Conservation (phyloP, 2,888 invertebrate species). For the Oconnorella tubifera region DNA sequence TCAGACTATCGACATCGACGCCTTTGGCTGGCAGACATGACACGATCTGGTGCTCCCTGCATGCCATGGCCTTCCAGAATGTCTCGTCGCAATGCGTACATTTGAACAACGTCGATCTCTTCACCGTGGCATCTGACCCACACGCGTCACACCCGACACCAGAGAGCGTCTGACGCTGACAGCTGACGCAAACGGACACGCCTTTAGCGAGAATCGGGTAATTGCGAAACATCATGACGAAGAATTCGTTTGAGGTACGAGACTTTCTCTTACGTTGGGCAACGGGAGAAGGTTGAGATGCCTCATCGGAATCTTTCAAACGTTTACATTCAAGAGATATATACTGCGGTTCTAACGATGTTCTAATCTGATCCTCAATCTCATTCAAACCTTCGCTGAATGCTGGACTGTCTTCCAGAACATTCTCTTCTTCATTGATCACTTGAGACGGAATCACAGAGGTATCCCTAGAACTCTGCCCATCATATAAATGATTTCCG, state of each 20-base stretch:
- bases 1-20: slow-evolving; percentile 10
- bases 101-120: slow-evolving; percentile 22
- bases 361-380: too few relatives aligned
- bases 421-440: too few relatives aligned
- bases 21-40: slow-evolving; percentile 14
- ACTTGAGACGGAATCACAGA: too few relatives aligned
- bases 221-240: slow-evolving; percentile 22
- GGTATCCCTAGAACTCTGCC: too few relatives aligned
- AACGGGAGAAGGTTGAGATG: too few relatives aligned
- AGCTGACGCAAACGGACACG: slow-evolving; percentile 13
- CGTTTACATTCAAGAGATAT: too few relatives aligned
- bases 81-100: slow-evolving; percentile 23
- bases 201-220: slow-evolving; percentile 21
- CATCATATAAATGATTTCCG: too few relatives aligned
- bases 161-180: slow-evolving; percentile 12
- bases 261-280: slow-evolving; percentile 16
- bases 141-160: slow-evolving; percentile 12
- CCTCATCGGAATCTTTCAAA: too few relatives aligned
- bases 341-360: too few relatives aligned
- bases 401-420: too few relatives aligned
- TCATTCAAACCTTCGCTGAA: too few relatives aligned
- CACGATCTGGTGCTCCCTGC: slow-evolving; percentile 21
- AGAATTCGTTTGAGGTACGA: slow-evolving; percentile 20
- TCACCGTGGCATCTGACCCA: slow-evolving; percentile 5
- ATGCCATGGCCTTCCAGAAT: slow-evolving; percentile 23